Base-by-base conservation (phyloP, 2,113 vertebrate genomes). In the Urocolius indicus region DNA sequence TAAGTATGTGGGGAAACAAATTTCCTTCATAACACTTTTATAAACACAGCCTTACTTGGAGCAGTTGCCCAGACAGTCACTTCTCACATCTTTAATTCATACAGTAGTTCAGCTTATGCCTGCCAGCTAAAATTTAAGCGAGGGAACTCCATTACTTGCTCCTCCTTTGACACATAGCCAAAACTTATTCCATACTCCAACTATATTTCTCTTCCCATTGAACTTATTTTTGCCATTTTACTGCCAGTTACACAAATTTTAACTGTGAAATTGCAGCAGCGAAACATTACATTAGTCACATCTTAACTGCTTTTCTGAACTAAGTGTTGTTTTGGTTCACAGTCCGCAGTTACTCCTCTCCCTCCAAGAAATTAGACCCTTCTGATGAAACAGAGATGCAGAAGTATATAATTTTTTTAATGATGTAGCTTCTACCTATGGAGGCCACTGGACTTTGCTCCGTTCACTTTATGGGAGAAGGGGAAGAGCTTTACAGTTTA, bases 101-200 rank as follows among this genome's bases (percentile, higher is more conserved):
- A 46, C 68, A 68, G 59, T 15, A 74, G 54, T 30, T 87, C n/a
- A 51, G 34, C n/a, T 84, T 52, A 29, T 67, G 79, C 52, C 72
- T 57, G 21, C n/a, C 85, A 90, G 84, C 68, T 89, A 54, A 82
- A 94, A 75, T 65, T 75, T 34, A 49, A 72, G 22, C 48, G 38
- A 91, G 48, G 61, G 72, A 94, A 94, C 84, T 80, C 63, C 85
- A 88, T 21, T 77, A 32, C 57, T 87, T 80, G 46, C 51, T 87
- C 66, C 75, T 78, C 55, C 63, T 91, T 58, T 87, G 75, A 84
- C 55, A 65, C 34, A 5, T 0, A 69, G 82, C 63, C 82, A 85
- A 30, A 90, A 85, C 36, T 52, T 73, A 66, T 14, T 72, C 14
- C 1, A 58, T 22, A 49, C 38, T 71, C 32, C 26, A 61, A 71